Evolutionary conservation across 2,888 invertebrate genomes (phyloP).

Genomic region (Quadriops clusia): DNA sequence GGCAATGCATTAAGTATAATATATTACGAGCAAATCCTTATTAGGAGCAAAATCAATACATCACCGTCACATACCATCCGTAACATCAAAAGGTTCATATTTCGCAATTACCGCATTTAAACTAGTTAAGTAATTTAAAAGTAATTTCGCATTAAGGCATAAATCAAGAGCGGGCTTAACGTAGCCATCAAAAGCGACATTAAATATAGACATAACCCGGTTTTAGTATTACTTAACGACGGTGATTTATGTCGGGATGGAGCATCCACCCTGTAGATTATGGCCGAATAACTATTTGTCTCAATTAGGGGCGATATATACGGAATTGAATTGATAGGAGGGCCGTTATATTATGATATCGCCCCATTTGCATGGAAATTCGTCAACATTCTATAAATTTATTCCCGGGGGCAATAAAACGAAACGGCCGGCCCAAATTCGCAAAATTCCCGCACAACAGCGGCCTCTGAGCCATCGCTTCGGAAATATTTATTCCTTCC

Average conservation of each 20-base stretch:
- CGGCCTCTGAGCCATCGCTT: constrained; percentile 17
- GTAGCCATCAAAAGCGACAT: too few relatives aligned
- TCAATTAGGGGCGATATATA: constrained; percentile 20
- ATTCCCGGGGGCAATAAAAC: constrained; percentile 21
- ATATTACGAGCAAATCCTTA: too few relatives aligned
- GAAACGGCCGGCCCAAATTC: constrained; percentile 19
- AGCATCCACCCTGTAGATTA: constrained; percentile 15
- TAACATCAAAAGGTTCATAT: too few relatives aligned
- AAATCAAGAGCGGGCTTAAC: too few relatives aligned
- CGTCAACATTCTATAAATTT: constrained; percentile 30
- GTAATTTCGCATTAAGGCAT: too few relatives aligned
- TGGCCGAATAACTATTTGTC: constrained; percentile 18
- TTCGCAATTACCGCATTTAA: too few relatives aligned
- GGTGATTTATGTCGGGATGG: constrained; percentile 14
- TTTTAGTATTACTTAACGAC: constrained; percentile 8
- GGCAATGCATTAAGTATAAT: too few relatives aligned
- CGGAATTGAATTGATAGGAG: constrained; percentile 19
- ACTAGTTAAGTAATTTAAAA: too few relatives aligned
- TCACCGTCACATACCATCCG: too few relatives aligned
- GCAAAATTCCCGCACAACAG: constrained; percentile 15
- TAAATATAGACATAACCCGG: too few relatives aligned
- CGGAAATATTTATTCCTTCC: constrained; percentile 23
- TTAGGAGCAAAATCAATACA: too few relatives aligned
- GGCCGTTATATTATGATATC: constrained; percentile 23
- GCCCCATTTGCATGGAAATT: constrained; percentile 29